phyloP scores from a whole-genome alignment of 2,797 vertebrate genomes.

The Zalophus californianus region DNA sequence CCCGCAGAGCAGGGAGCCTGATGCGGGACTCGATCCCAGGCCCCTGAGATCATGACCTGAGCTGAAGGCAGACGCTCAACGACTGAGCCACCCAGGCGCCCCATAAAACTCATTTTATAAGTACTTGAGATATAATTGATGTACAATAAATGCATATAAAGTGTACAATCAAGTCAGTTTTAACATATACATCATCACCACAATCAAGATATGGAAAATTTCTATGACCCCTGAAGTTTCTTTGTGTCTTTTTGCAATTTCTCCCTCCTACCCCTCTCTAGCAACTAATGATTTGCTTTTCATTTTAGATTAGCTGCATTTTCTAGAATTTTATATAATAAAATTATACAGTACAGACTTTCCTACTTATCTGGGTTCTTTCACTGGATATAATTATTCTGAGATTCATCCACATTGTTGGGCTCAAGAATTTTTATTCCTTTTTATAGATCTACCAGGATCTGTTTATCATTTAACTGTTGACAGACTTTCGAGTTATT shows the following conservation, averaged over 20 bases:
- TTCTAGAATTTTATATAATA: neutral
- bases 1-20: too few relatives aligned
- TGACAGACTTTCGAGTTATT: neutral
- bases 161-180: neutral
- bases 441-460: neutral
- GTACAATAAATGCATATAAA: neutral
- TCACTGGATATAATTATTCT: neutral
- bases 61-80: too few relatives aligned
- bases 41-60: too few relatives aligned
- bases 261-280: neutral
- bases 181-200: neutral
- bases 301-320: conserved; percentile 16
- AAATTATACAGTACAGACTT: neutral
- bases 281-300: neutral
- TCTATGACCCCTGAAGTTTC: neutral
- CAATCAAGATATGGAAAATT: neutral
- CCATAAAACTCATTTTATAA: neutral
- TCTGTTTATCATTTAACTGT: neutral
- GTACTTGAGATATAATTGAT: neutral
- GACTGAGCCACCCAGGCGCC: too few relatives aligned
- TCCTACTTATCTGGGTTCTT: neutral
- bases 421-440: neutral
- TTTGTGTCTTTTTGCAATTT: neutral
- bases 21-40: too few relatives aligned
- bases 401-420: neutral